These are phyloP conservation scores for Rhipidura dahli DNA, from an alignment of 2,113 vertebrate species.

Conservation along the genomic window DNA sequence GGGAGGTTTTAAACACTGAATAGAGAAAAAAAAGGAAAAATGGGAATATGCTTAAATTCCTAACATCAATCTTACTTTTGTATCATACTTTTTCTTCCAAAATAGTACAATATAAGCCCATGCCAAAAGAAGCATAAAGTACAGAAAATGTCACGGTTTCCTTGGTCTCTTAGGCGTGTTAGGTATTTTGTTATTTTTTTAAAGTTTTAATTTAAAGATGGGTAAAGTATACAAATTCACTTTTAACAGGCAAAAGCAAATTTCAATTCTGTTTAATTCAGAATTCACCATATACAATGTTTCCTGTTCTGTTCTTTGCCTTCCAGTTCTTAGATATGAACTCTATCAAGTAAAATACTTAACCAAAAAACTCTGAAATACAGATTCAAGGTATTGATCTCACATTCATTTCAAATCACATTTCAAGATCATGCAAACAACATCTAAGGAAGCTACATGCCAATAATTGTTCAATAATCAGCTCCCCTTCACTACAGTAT, in stretches of 20 bases:
- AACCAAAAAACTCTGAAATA: background rate
- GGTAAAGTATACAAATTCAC: background rate
- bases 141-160: background rate
- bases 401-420: background rate
- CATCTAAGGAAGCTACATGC: background rate
- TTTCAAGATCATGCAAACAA: background rate
- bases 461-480: background rate
- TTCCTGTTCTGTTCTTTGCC: background rate
- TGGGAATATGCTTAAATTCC: background rate
- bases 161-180: background rate
- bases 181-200: background rate
- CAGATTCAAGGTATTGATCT: background rate
- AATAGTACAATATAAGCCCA: background rate
- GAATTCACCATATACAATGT: background rate
- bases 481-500: background rate
- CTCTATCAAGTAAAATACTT: background rate
- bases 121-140: background rate
- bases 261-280: background rate
- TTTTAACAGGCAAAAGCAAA: background rate
- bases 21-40: background rate
- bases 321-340: background rate
- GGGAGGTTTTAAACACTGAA: background rate
- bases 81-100: background rate
- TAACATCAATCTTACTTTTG: background rate
- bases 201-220: background rate